phyloP scores from a whole-genome alignment of 2,113 vertebrate species.

The Oryzias celebensis region DNA sequence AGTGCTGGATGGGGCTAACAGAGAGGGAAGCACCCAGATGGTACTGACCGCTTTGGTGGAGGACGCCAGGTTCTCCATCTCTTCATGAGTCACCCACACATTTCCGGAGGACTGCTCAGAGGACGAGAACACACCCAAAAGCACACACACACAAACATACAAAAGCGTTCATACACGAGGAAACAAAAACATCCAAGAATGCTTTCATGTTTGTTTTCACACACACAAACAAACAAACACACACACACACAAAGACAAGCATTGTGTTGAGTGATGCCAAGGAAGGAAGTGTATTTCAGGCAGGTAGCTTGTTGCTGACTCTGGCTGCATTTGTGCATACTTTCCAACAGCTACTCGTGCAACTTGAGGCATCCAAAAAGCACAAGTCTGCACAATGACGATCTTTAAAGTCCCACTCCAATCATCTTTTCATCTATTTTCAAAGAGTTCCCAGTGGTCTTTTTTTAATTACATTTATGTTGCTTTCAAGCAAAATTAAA shows the following conservation, averaged over 20 bases:
- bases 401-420: neutral
- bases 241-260: conserved; percentile 53
- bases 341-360: conserved; percentile 47
- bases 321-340: conserved; percentile 38
- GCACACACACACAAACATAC: conserved; percentile 38
- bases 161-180: conserved; percentile 8
- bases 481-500: too few species aligned
- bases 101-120: conserved; percentile 93
- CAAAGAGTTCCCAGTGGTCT: too few species aligned
- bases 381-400: conserved; percentile 17
- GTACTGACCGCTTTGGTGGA: conserved; percentile 94
- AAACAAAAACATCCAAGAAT: conserved; percentile 31
- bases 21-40: conserved; percentile 73
- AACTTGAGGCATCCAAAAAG: conserved; percentile 31
- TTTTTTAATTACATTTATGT: too few species aligned
- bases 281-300: conserved; percentile 65
- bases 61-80: conserved; percentile 96
- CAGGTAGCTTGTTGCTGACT: conserved; percentile 56
- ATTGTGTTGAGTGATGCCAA: conserved; percentile 63
- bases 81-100: conserved; percentile 98
- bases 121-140: conserved; percentile 55
- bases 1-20: conserved; percentile 46
- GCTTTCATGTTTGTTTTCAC: conserved; percentile 30
- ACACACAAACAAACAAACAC: conserved; percentile 36
- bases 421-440: too few species aligned